Percentiles rank a stretch among this genome's conserved stretches.
These are phyloP conservation scores for Acyrthosiphon pisum DNA, from an alignment of 1,140 invertebrate species.

Conservation along the genomic window DNA sequence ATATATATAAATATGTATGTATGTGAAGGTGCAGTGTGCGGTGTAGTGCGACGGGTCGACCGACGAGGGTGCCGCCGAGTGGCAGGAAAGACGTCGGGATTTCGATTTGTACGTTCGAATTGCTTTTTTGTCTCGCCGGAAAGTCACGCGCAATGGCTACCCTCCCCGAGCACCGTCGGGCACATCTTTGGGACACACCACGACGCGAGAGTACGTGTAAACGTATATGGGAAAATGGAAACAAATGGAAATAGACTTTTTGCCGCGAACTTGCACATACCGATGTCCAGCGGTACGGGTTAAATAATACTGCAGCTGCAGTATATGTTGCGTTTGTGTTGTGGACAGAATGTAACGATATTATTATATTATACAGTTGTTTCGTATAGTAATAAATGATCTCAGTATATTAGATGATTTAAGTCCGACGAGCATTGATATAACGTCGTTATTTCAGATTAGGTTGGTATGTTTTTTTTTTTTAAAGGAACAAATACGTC, in stretches of 20 bases:
- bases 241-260: neutral
- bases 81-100: neutral
- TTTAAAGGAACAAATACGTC: neutral
- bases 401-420: neutral
- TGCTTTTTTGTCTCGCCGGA: neutral
- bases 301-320: neutral
- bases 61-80: neutral
- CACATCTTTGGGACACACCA: neutral
- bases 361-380: no score
- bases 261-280: neutral
- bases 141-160: neutral
- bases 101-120: slow-evolving; percentile 36
- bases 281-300: neutral
- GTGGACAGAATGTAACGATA: neutral
- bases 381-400: no score
- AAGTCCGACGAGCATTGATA: neutral
- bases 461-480: neutral
- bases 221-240: neutral
- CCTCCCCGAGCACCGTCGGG: neutral
- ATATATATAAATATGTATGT: neutral
- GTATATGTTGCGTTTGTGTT: neutral
- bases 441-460: neutral
- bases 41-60: neutral
- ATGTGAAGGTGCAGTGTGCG: neutral
- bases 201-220: neutral